These are phyloP conservation scores for Urophycis tenuis DNA, from an alignment of 2,797 vertebrate genomes.

Conservation along the genomic window DNA sequence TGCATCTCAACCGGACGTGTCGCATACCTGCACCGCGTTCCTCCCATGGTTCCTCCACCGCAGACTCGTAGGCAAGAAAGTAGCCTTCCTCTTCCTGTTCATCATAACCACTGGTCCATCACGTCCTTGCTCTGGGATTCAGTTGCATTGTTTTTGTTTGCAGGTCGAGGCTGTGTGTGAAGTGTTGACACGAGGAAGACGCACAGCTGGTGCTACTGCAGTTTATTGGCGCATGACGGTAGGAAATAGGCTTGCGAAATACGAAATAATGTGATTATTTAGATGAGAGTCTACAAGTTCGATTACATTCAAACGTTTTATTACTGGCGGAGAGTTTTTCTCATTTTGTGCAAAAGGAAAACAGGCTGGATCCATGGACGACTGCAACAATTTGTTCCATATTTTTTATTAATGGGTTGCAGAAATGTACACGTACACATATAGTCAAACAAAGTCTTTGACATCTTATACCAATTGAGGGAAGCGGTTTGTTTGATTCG, in stretches of 20 bases:
- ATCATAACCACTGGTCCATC: background rate
- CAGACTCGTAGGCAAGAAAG: too few relatives aligned
- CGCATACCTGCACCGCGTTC: too few relatives aligned
- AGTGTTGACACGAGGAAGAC: background rate
- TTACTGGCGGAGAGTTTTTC: background rate
- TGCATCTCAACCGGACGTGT: too few relatives aligned
- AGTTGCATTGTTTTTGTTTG: background rate
- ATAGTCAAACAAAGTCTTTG: background rate
- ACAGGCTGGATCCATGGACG: background rate
- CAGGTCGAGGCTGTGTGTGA: background rate
- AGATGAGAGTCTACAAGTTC: background rate
- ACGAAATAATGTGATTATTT: background rate
- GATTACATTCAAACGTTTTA: background rate
- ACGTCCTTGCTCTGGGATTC: background rate
- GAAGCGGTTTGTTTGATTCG: conserved; percentile 1
- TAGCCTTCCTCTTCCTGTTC: background rate
- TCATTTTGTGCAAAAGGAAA: background rate
- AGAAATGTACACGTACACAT: conserved; percentile 30
- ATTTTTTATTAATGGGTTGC: conserved; percentile 29
- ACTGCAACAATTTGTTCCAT: background rate
- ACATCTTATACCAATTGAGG: conserved; percentile 3
- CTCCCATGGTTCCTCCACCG: too few relatives aligned
- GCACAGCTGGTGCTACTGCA: too few relatives aligned
- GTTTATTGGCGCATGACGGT: too few relatives aligned
- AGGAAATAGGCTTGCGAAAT: background rate